Percentiles rank a stretch among this genome's conserved stretches.
These are phyloP conservation scores for Drosophila arawakana DNA, from an alignment of 1,140 invertebrate species.

Conservation along the genomic window DNA sequence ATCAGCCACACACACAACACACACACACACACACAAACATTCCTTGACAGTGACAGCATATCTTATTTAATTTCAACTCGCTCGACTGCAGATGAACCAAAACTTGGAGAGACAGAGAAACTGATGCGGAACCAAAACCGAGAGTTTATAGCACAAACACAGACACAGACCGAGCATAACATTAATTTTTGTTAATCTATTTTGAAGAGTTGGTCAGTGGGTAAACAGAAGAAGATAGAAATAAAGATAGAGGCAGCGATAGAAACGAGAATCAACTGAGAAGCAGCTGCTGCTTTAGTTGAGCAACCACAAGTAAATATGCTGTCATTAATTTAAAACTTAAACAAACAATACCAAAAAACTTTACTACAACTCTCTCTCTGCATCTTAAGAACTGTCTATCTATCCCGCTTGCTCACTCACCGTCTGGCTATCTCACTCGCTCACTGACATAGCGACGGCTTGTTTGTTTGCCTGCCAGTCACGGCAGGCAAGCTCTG, in stretches of 20 bases:
- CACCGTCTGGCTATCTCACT: slow-evolving; percentile 19
- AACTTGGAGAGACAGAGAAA: background rate
- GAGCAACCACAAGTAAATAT: slow-evolving; percentile 75
- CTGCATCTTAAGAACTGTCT: slow-evolving; percentile 13
- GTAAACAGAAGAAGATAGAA: slow-evolving; percentile 13
- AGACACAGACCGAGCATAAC: slow-evolving; percentile 60
- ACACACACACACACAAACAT: slow-evolving; percentile 14
- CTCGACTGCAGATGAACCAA: slow-evolving; percentile 30
- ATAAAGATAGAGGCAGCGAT: slow-evolving; percentile 7
- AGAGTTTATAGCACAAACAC: slow-evolving; percentile 31
- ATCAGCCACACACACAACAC: slow-evolving; percentile 53
- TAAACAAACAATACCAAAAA: slow-evolving; percentile 66
- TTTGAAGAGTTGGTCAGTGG: slow-evolving; percentile 68
- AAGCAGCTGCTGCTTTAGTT: slow-evolving; percentile 38
- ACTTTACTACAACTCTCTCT: slow-evolving; percentile 29
- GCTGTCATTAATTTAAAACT: slow-evolving; percentile 82
- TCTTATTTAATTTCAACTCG: slow-evolving; percentile 78
- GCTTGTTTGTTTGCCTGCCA: slow-evolving; percentile 20
- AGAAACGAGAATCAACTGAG: background rate
- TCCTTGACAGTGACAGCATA: slow-evolving; percentile 73
- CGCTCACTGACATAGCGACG: background rate
- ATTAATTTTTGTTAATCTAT: slow-evolving; percentile 83
- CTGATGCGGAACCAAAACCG: slow-evolving; percentile 15
- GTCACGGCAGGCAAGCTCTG: slow-evolving; percentile 44
- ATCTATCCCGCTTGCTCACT: slow-evolving; percentile 9